Percentiles rank a stretch among this genome's conserved stretches.
Conservation (phyloP, 2,888 invertebrate genomes). For the Drosophila parthenogenetica region DNA sequence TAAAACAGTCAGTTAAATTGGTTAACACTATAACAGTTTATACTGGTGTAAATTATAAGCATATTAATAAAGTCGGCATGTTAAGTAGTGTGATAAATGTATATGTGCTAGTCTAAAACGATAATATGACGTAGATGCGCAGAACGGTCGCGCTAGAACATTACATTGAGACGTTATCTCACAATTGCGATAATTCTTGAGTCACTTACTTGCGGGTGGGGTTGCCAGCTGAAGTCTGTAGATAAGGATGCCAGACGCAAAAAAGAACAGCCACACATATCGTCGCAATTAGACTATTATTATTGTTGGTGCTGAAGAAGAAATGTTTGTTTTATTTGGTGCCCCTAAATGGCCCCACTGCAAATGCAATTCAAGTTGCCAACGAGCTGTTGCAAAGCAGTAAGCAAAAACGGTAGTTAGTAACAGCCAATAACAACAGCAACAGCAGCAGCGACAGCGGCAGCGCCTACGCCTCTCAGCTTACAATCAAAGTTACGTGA, state of each 20-base stretch:
- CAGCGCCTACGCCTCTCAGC: slow-evolving; percentile 30
- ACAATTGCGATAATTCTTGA: slow-evolving; percentile 42
- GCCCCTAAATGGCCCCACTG: slow-evolving; percentile 43
- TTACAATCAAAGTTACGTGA: slow-evolving; percentile 52
- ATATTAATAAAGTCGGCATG: background rate
- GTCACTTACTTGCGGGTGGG: slow-evolving; percentile 47
- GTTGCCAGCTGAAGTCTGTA: slow-evolving; percentile 51
- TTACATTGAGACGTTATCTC: slow-evolving; percentile 38
- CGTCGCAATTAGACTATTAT: slow-evolving; percentile 42
- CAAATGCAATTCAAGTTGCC: slow-evolving; percentile 39
- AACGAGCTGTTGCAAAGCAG: slow-evolving; percentile 32
- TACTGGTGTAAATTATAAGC: too few relatives aligned
- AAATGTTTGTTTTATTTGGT: slow-evolving; percentile 39
- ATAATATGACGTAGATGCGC: slow-evolving; percentile 49
- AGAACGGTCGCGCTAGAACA: background rate
- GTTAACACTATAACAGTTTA: too few relatives aligned
- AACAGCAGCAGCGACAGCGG: slow-evolving; percentile 13
- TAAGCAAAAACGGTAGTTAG: slow-evolving; percentile 51
- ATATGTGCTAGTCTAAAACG: too few relatives aligned
- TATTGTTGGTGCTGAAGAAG: slow-evolving; percentile 45
- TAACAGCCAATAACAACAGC: slow-evolving; percentile 21
- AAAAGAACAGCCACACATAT: slow-evolving; percentile 51
- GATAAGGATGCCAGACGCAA: slow-evolving; percentile 60
- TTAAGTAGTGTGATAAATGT: too few relatives aligned
- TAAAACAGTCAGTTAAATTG: background rate